Evolutionary conservation across 2,797 vertebrate species (phyloP).

Genomic region (Pipistrellus pygmaeus): DNA sequence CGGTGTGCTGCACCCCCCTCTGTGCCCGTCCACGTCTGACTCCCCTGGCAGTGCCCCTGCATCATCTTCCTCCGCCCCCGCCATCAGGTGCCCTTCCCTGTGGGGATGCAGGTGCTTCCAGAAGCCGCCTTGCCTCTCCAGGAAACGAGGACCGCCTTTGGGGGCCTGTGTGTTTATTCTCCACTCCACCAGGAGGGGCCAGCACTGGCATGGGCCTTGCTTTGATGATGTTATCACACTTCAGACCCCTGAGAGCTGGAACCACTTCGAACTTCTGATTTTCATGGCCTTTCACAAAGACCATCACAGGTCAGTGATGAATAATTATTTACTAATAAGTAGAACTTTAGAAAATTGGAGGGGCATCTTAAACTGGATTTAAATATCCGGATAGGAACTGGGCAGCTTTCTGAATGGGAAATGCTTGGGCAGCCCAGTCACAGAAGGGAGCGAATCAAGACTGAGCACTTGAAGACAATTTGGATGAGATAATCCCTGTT

Average conservation of each 20-base stretch:
- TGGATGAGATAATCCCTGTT: neutral
- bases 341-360: neutral
- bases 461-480: neutral
- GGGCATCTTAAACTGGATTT: neutral
- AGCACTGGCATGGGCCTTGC: accelerated
- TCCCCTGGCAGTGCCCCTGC: accelerated
- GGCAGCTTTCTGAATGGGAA: neutral
- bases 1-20: accelerated
- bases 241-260: neutral
- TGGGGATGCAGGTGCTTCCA: neutral
- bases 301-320: neutral
- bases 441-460: neutral
- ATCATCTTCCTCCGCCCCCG: neutral
- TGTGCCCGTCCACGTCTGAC: neutral
- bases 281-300: neutral
- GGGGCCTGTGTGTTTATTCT: neutral
- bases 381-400: neutral
- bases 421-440: neutral
- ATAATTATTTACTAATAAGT: neutral
- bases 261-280: neutral
- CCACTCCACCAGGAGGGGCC: accelerated
- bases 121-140: neutral
- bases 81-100: neutral
- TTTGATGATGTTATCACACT: neutral
- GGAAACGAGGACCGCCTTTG: neutral